phyloP scores from a whole-genome alignment of 2,797 vertebrate species.

The Manis pentadactyla region DNA sequence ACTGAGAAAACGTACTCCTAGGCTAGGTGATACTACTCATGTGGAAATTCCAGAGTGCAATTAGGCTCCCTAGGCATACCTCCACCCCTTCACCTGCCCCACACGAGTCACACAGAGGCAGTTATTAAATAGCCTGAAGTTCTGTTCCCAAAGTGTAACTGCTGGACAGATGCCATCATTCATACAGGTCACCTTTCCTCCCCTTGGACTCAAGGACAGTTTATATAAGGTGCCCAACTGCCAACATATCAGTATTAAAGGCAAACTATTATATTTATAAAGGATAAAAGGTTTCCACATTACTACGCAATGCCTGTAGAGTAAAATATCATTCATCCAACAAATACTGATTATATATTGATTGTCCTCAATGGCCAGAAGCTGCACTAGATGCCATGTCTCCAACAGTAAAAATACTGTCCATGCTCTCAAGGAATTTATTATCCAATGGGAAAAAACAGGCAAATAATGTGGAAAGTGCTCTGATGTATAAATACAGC shows the following conservation, averaged over 20 bases:
- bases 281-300: conserved; percentile 11
- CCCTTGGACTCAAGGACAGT: conserved; percentile 72
- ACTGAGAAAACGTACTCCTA: conserved; percentile 16
- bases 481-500: neutral
- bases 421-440: conserved; percentile 21
- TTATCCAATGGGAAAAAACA: conserved; percentile 37
- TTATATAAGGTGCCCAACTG: conserved; percentile 73
- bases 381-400: neutral
- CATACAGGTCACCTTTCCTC: conserved; percentile 77
- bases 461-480: neutral
- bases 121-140: conserved; percentile 66
- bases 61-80: conserved; percentile 52
- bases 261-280: conserved; percentile 10
- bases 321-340: conserved; percentile 3
- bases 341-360: conserved; percentile 43
- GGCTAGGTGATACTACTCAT: conserved; percentile 12
- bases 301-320: neutral
- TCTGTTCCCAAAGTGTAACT: conserved; percentile 73
- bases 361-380: neutral
- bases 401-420: conserved; percentile 27
- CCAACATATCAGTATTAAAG: conserved; percentile 58
- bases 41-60: conserved; percentile 59
- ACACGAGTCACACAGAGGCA: neutral
- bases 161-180: conserved; percentile 73
- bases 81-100: neutral